Evolutionary conservation across 2,888 invertebrate genomes (phyloP).

Genomic region (Eudasyphora cyanicolor): DNA sequence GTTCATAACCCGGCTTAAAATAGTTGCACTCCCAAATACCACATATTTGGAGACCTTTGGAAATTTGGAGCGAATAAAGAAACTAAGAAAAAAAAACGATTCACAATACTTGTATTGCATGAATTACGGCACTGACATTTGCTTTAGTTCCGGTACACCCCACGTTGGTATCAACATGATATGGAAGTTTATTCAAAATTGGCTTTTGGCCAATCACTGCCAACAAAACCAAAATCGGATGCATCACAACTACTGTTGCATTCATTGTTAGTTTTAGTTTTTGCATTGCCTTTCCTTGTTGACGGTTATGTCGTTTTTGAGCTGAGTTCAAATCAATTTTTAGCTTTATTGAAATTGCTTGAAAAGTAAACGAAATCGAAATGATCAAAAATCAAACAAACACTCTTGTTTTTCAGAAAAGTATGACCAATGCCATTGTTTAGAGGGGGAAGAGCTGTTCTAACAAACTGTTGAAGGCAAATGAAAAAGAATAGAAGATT

Average conservation of each 20-base stretch:
- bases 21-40: too few species aligned
- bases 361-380: slow-evolving; percentile 28
- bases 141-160: too few species aligned
- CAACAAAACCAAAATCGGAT: slow-evolving; percentile 11
- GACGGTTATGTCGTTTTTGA: neutral
- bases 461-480: too few species aligned
- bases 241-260: slow-evolving; percentile 50
- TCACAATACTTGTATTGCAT: too few species aligned
- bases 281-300: slow-evolving; percentile 36
- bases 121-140: too few species aligned
- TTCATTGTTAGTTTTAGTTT: slow-evolving; percentile 43
- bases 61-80: too few species aligned
- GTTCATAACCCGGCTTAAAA: too few species aligned
- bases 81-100: too few species aligned
- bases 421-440: neutral
- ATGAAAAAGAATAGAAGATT: neutral
- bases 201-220: slow-evolving; percentile 57
- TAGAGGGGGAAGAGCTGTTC: neutral
- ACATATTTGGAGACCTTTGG: too few species aligned
- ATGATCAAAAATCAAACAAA: slow-evolving; percentile 10
- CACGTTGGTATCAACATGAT: too few species aligned
- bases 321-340: slow-evolving; percentile 49
- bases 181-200: slow-evolving; percentile 39
- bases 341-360: slow-evolving; percentile 49
- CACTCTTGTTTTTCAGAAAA: slow-evolving; percentile 15